Conservation (phyloP, 2,888 invertebrate species). For the Sarcophaga carnaria region DNA sequence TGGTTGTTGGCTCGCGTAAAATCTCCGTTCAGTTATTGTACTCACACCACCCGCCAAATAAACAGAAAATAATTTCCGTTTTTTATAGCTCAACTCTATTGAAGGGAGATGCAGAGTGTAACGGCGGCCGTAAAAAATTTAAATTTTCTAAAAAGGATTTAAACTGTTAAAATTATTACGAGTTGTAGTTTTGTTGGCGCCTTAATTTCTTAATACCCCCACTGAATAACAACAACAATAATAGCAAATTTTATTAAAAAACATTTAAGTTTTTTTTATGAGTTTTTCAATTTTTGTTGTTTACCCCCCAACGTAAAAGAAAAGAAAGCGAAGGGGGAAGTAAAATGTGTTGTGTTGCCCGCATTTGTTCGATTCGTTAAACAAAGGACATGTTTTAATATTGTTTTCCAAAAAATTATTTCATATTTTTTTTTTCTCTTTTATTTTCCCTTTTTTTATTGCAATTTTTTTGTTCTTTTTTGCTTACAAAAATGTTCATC, state of each 20-base stretch:
- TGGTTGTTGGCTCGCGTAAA: slow-evolving; percentile 6
- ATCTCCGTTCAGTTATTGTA: background rate
- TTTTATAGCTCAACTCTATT: slow-evolving; percentile 52
- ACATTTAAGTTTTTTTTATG: slow-evolving; percentile 69
- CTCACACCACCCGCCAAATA: background rate
- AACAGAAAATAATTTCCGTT: slow-evolving; percentile 37
- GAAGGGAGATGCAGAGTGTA: background rate
- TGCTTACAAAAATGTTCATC: slow-evolving; percentile 37
- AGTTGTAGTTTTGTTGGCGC: slow-evolving; percentile 66
- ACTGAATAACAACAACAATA: slow-evolving; percentile 19
- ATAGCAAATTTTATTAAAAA: slow-evolving; percentile 59
- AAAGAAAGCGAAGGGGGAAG: background rate
- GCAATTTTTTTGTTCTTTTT: background rate
- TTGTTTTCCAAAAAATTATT: slow-evolving; percentile 55
- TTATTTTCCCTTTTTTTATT: background rate
- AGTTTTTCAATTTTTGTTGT: slow-evolving; percentile 60
- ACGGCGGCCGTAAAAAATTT: background rate
- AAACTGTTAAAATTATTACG: slow-evolving; percentile 62
- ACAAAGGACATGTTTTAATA: slow-evolving; percentile 80
- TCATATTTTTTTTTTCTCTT: slow-evolving; percentile 21
- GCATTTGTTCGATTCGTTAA: slow-evolving; percentile 82
- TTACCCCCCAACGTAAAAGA: background rate
- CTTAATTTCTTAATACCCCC: slow-evolving; percentile 58
- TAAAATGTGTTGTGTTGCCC: slow-evolving; percentile 75
- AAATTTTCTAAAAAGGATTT: slow-evolving; percentile 51